Evolutionary conservation across 1,140 invertebrate genomes (phyloP).

Genomic region (Stegodyphus dumicola): DNA sequence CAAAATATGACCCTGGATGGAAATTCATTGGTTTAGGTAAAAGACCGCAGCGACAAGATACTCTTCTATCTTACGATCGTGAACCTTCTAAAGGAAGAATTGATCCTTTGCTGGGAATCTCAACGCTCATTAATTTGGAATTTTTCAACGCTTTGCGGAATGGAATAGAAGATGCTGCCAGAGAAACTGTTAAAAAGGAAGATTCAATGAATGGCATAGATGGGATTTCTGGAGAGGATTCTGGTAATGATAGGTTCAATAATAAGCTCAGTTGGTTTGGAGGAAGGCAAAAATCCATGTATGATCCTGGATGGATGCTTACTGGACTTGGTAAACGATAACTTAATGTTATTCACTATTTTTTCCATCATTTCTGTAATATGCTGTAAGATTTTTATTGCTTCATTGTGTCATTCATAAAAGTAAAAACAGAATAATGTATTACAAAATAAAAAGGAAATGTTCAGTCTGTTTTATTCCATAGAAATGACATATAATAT

Average conservation of each 20-base stretch:
- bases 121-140: slow-evolving; percentile 45
- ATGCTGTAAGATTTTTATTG: no score
- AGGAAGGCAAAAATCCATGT: slow-evolving; percentile 27
- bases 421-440: no score
- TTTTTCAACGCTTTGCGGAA: slow-evolving; percentile 35
- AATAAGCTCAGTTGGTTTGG: background rate
- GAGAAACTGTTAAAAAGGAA: slow-evolving; percentile 33
- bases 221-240: background rate
- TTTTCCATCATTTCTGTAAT: no score
- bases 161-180: slow-evolving; percentile 14
- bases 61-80: background rate
- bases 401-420: no score
- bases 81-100: background rate
- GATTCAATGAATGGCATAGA: background rate
- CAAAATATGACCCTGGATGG: slow-evolving; percentile 57
- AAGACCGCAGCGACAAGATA: slow-evolving; percentile 10
- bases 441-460: no score
- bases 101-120: slow-evolving; percentile 30
- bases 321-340: slow-evolving; percentile 47
- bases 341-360: no score
- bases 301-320: slow-evolving; percentile 54
- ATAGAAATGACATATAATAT: no score
- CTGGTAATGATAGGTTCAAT: background rate
- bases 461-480: no score
- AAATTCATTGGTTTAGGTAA: slow-evolving; percentile 58